phyloP scores from a whole-genome alignment of 2,113 vertebrate genomes.

The Megaceryle maxima region DNA sequence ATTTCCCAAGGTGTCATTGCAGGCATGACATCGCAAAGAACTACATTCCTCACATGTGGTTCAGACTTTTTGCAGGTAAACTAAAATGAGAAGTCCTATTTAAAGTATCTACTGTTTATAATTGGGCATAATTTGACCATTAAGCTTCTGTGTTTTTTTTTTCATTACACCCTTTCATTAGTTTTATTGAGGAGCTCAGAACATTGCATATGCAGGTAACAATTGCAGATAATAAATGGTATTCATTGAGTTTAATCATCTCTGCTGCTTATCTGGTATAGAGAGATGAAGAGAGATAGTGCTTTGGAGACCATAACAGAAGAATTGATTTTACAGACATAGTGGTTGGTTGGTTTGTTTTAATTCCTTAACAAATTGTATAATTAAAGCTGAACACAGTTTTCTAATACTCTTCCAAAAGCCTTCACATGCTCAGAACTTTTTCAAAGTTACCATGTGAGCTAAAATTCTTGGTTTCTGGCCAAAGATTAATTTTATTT shows the following conservation, averaged over 20 bases:
- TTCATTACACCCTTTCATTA: not conserved
- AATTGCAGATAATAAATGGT: not conserved
- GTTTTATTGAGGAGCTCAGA: not conserved
- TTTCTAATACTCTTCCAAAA: not conserved
- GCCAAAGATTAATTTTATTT: slow-evolving; percentile 34
- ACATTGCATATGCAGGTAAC: not conserved
- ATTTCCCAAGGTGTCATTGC: not conserved
- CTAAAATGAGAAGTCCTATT: not conserved
- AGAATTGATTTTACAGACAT: not conserved
- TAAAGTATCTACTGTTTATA: not conserved
- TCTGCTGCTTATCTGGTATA: not conserved
- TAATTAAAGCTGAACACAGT: not conserved
- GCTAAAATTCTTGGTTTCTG: slow-evolving; percentile 7
- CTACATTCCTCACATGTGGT: not conserved
- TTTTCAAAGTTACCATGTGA: not conserved
- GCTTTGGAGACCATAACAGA: not conserved
- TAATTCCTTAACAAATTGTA: not conserved
- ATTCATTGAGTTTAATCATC: not conserved
- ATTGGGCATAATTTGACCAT: not conserved
- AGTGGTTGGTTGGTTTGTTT: not conserved
- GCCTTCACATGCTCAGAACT: not conserved
- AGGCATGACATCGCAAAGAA: not conserved
- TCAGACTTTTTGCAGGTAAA: not conserved
- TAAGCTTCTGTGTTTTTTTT: not conserved
- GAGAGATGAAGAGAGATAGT: not conserved